Percentiles rank a stretch among this genome's conserved stretches.
Conservation (phyloP, 2,888 invertebrate genomes). For the Subacronicta megacephala region DNA sequence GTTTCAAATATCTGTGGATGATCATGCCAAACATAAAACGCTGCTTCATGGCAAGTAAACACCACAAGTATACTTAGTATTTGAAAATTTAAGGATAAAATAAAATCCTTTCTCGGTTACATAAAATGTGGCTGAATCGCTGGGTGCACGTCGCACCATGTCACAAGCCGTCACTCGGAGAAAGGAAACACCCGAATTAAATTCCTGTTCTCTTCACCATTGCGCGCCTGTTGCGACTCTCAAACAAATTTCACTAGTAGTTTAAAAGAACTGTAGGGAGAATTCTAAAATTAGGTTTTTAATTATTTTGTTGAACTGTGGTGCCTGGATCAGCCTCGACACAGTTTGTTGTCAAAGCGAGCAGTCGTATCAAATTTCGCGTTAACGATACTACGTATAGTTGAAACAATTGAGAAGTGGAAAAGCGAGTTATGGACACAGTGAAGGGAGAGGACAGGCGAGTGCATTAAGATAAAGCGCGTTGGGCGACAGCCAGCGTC, state of each 20-base stretch:
- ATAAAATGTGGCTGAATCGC: slow-evolving; percentile 76
- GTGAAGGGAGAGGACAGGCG: slow-evolving; percentile 79
- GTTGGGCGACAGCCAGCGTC: slow-evolving; percentile 85
- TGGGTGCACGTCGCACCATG: slow-evolving; percentile 72
- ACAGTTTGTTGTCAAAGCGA: slow-evolving; percentile 36
- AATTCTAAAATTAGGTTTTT: slow-evolving; percentile 70
- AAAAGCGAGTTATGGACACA: slow-evolving; percentile 78
- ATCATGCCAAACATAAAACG: slow-evolving; percentile 4
- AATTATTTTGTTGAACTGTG: slow-evolving; percentile 61
- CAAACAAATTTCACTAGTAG: slow-evolving; percentile 70
- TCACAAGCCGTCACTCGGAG: slow-evolving; percentile 79
- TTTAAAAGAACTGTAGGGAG: slow-evolving; percentile 66
- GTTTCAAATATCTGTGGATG: neutral
- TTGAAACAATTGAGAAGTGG: slow-evolving; percentile 78
- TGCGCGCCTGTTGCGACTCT: slow-evolving; percentile 61
- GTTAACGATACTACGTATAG: slow-evolving; percentile 66
- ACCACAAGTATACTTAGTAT: slow-evolving; percentile 38
- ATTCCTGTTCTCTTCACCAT: slow-evolving; percentile 78
- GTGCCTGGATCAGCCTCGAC: slow-evolving; percentile 34
- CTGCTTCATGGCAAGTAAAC: slow-evolving; percentile 18
- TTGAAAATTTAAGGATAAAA: slow-evolving; percentile 63
- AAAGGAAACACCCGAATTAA: slow-evolving; percentile 83
- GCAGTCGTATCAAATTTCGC: slow-evolving; percentile 66
- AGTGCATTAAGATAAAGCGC: slow-evolving; percentile 86
- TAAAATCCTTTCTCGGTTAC: slow-evolving; percentile 68